These are phyloP conservation scores for Microtus oregoni DNA, from an alignment of 2,113 vertebrate genomes.

Conservation along the genomic window DNA sequence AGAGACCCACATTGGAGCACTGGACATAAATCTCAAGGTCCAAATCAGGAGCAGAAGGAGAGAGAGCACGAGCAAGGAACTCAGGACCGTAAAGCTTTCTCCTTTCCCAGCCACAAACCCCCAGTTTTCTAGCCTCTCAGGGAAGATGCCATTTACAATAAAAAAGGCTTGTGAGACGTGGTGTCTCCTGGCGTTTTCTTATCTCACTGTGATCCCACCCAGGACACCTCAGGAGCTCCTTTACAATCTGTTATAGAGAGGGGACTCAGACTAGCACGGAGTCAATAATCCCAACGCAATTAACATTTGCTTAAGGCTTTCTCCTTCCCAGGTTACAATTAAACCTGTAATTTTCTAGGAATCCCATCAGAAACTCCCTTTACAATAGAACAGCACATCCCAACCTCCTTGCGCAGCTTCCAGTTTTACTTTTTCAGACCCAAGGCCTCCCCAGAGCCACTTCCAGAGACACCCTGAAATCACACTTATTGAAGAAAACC, in stretches of 20 bases:
- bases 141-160: too few relatives aligned
- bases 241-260: background rate
- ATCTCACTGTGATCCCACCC: background rate
- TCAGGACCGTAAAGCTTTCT: too few relatives aligned
- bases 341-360: background rate
- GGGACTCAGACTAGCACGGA: background rate
- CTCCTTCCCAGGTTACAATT: background rate
- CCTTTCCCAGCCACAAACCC: background rate
- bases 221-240: background rate
- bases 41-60: too few relatives aligned
- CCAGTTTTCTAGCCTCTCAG: background rate
- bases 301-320: background rate
- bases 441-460: background rate
- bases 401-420: background rate
- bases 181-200: background rate
- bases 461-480: background rate
- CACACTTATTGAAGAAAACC: background rate
- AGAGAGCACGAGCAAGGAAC: too few relatives aligned
- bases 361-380: background rate
- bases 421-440: background rate
- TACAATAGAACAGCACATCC: background rate
- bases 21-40: too few relatives aligned
- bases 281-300: too few relatives aligned
- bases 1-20: too few relatives aligned
- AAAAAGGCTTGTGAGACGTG: background rate